phyloP scores from a whole-genome alignment of 2,888 invertebrate genomes.

The Hypomecis punctinalis region DNA sequence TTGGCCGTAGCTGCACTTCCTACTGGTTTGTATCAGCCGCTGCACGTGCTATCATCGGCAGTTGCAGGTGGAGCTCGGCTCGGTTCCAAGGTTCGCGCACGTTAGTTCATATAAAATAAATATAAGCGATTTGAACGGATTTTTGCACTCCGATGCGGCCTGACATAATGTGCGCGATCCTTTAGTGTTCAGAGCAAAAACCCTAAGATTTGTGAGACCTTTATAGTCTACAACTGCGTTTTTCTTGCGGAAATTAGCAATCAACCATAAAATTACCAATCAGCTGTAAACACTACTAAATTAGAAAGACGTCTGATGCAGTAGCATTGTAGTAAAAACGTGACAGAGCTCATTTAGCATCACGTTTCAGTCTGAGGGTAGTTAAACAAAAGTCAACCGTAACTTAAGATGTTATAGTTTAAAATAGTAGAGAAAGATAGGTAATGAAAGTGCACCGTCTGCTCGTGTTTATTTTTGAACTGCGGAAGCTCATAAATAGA shows the following conservation, averaged over 20 bases:
- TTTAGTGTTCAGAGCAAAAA: too few species aligned
- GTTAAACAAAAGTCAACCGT: conserved; percentile 34
- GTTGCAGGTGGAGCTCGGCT: too few species aligned
- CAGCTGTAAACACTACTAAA: conserved; percentile 40
- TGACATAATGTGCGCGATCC: too few species aligned
- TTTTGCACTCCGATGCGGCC: too few species aligned
- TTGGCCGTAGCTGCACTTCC: too few species aligned
- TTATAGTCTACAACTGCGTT: neutral
- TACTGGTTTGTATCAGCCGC: too few species aligned
- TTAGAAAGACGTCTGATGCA: conserved; percentile 38
- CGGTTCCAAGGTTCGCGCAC: too few species aligned
- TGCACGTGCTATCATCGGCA: too few species aligned
- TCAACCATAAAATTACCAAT: conserved; percentile 44
- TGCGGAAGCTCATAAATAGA: conserved; percentile 53
- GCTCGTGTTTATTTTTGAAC: conserved; percentile 55
- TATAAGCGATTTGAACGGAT: too few species aligned
- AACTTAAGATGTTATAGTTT: conserved; percentile 34
- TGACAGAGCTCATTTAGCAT: conserved; percentile 46
- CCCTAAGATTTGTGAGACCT: too few species aligned
- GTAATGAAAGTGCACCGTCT: conserved; percentile 55
- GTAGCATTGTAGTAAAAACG: conserved; percentile 36
- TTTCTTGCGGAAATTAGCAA: conserved; percentile 42
- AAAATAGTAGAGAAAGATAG: conserved; percentile 36
- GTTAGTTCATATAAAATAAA: too few species aligned
- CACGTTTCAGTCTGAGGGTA: conserved; percentile 32